Evolutionary conservation across 2,113 vertebrate genomes (phyloP).

Genomic region (Rallus limicola): DNA sequence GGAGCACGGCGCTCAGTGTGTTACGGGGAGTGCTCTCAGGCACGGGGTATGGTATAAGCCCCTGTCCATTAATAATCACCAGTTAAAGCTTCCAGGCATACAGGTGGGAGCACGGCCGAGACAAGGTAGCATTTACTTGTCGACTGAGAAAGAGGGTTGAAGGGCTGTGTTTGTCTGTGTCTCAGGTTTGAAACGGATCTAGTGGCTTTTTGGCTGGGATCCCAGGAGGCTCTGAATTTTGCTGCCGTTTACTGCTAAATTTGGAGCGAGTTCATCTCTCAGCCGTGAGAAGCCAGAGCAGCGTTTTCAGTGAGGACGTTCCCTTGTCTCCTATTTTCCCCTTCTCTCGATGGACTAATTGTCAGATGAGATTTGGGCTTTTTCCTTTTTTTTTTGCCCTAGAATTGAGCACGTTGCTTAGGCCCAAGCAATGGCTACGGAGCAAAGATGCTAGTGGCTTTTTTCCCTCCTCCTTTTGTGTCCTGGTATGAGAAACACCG

Average conservation of each 20-base stretch:
- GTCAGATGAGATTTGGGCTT: background rate
- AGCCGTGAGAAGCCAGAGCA: background rate
- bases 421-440: background rate
- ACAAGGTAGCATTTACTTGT: background rate
- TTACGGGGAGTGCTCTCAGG: background rate
- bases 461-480: background rate
- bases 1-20: background rate
- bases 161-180: constrained; percentile 28
- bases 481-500: background rate
- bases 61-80: background rate
- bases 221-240: constrained; percentile 33
- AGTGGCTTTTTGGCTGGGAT: constrained; percentile 51
- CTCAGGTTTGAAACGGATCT: constrained; percentile 41
- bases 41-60: background rate
- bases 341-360: background rate
- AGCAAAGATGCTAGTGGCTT: background rate
- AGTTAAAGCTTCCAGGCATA: background rate
- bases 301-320: background rate
- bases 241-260: constrained; percentile 14
- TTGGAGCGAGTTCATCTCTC: constrained; percentile 30
- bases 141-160: constrained; percentile 4
- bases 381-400: background rate
- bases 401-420: background rate
- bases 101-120: background rate
- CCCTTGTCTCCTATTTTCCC: background rate